Evolutionary conservation across 2,113 vertebrate species (phyloP), one percentile per base, ranked within the genome.

Genomic region (Dolichotis patagonum): DNA sequence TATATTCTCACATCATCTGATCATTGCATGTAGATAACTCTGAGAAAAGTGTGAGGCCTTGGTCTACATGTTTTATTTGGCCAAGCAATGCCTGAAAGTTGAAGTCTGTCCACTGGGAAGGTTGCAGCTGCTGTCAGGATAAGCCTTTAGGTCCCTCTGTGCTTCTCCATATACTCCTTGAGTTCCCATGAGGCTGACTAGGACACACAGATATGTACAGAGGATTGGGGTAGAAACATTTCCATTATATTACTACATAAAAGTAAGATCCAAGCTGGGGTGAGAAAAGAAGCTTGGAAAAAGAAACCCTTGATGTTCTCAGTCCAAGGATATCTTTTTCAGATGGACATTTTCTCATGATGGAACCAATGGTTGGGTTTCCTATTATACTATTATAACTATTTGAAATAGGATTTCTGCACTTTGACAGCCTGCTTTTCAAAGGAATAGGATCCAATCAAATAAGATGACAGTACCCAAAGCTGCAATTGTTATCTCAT

Each of bases 1-100:
- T 41, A 13, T 26, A 3, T 0, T 2, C 1, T 10, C 3, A 16
- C 2, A 41, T 28, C 54, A 26, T 49, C 62, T 26, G 11, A 32
- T 38, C 28, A 38, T 28, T 80, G 28, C 4, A 3, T 9, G 3
- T 35, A 7, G n/a, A 69, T 19, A 26, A 0, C 43, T 11, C 22
- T 83, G 22, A 7, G 17, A 78, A 85, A 54, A 11, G 1, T 19
- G 2, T 71, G 28, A 28, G 54, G 28, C 56, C 6, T 69, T 85
- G 49, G 32, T 3, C 8, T 67, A 84, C 38, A 67, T 38, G n/a
- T 94, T 85, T 20, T 82, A 28, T 83, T 60, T 26, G 58, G 24
- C 22, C 10, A 35, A 62, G 10, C n/a, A 60, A 58, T n/a, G 77
- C 65, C 75, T 43, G 41, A 49, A 7, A 30, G 4, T 4, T 20